Base-by-base conservation (phyloP, 2,797 vertebrate genomes). In the Taeniopygia guttata region DNA sequence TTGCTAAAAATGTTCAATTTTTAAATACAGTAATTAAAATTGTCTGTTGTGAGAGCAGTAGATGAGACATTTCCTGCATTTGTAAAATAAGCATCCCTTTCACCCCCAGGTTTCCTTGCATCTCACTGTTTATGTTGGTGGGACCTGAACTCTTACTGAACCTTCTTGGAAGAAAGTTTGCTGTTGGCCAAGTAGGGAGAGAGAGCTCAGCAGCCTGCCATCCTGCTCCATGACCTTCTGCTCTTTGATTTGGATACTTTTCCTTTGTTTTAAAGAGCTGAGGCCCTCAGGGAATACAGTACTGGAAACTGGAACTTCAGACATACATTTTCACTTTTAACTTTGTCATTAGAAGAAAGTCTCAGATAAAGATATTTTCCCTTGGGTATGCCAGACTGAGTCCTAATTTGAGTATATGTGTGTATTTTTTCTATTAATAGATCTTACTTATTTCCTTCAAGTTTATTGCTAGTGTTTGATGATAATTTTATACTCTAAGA, bases 1-100 rank as follows among this genome's bases (percentile, higher is more conserved):
- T 87, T 97, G 95, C 97, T 98, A 97, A 97, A 98, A 98, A 96
- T 80, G 92, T 92, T 96, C 60, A 20, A 7, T 95, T 97, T 97
- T 96, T 90, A 96, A 97, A 91, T 90, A 66, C 15, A 43, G 78
- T 96, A 95, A 97, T 97, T 95, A 96, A 97, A 94, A 94, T 90
- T 93, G 92, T 96, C 94, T 97, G 94, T 94, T 95, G 60, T 88
- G 92, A 94, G 94, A 96, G 87, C 87, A 93, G 84, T 42, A 52
- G 83, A 91, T 87, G 95, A 95, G 96, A 77, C 63, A 72, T 91
- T 96, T 91, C 81, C 92, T 95, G 80, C 87, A 93, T 93, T 91
- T 95, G 84, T 94, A 76, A 82, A 70, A 64, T 45, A 40, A 55
- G 59, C 80, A 73, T 94, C 77, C 67, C 56, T 74, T 82, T 79